phyloP scores from a whole-genome alignment of 2,113 vertebrate genomes.

The Cryptotis parvus region DNA sequence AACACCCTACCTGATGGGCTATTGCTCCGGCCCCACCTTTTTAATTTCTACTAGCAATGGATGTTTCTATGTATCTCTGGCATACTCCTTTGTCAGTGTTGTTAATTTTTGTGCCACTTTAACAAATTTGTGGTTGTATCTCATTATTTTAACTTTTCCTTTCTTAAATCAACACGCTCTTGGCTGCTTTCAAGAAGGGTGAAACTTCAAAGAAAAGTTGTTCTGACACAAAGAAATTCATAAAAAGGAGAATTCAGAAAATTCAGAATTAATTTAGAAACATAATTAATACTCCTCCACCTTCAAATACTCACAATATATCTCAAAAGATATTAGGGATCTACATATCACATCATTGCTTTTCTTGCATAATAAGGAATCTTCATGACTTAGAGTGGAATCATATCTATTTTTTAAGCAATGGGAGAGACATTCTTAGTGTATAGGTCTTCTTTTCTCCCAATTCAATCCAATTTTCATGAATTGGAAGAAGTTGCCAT shows the following conservation, averaged over 20 bases:
- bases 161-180: background rate
- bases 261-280: background rate
- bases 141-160: background rate
- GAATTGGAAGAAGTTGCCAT: background rate
- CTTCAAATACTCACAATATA: background rate
- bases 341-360: background rate
- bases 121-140: background rate
- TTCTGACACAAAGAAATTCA: background rate
- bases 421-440: background rate
- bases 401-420: background rate
- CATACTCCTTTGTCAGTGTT: background rate
- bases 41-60: background rate
- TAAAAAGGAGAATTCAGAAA: no score
- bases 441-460: background rate
- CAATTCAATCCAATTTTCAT: background rate
- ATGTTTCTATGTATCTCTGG: background rate
- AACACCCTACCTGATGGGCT: no score
- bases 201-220: background rate
- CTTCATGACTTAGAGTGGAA: background rate
- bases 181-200: background rate
- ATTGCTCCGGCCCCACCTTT: no score
- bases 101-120: background rate
- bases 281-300: background rate
- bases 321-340: background rate
- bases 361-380: background rate